A percentile compares a stretch with the other conserved stretches of the same genome.
Evolutionary conservation across 2,888 invertebrate genomes (phyloP).

Genomic region (Athalia circularis): DNA sequence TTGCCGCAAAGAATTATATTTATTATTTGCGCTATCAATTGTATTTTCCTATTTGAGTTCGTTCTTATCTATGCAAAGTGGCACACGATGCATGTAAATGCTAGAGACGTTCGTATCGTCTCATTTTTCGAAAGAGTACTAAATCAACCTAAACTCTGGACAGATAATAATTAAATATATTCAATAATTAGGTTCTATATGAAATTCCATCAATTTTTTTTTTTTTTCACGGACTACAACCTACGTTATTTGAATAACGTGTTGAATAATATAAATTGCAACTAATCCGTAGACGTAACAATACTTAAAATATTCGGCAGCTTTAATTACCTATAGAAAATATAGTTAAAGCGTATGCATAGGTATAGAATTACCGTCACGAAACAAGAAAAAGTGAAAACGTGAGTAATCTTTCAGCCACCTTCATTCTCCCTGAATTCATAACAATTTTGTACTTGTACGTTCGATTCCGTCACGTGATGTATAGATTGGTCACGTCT

Average conservation of each 20-base stretch:
- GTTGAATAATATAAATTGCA: too few relatives aligned
- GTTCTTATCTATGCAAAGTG: not conserved
- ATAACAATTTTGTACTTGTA: conserved; percentile 35
- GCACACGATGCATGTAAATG: not conserved
- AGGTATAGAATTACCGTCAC: not conserved
- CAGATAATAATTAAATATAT: too few relatives aligned
- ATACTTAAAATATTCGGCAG: too few relatives aligned
- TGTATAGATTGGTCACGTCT: conserved; percentile 15
- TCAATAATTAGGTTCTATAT: too few relatives aligned
- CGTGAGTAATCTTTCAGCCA: not conserved
- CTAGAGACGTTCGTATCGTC: not conserved
- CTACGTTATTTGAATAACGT: too few relatives aligned
- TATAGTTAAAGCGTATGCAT: too few relatives aligned
- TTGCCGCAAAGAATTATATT: not conserved
- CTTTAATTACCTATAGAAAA: too few relatives aligned
- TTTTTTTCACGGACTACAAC: too few relatives aligned
- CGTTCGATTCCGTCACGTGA: conserved; percentile 30
- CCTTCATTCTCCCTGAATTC: not conserved
- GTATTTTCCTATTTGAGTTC: not conserved
- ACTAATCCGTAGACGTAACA: too few relatives aligned
- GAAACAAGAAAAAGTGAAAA: not conserved
- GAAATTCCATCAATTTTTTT: too few relatives aligned
- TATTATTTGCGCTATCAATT: not conserved
- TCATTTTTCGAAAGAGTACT: not conserved
- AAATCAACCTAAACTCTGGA: too few relatives aligned